Base-by-base conservation (phyloP, 2,797 vertebrate genomes). In the Anas bernieri region DNA sequence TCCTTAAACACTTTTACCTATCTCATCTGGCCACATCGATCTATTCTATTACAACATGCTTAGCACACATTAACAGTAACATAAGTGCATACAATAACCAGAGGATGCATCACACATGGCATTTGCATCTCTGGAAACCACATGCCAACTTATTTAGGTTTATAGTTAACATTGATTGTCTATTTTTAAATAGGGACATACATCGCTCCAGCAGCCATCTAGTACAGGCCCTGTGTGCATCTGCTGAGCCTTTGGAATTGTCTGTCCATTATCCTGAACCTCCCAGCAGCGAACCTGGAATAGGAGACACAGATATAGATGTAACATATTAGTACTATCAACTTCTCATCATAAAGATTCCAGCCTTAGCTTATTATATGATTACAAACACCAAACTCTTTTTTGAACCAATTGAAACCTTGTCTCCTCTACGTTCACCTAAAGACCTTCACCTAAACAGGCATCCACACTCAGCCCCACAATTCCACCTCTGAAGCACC, bases 231-330 rank as follows among this genome's bases (percentile, higher is more conserved):
- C 99, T 2, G 99, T 99, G 97, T 99, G 99, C 99, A 99, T 99
- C 97, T 99, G 99, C 96, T 99, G 99, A 86, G 99, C 99, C 97
- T 99, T 99, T 7, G 99, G 99, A 84, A 99, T 99, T 20, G 99
- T 99, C 96, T 99, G 99, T 20, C 99, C 99, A 1, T 98, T 99
- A 96, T 99, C 99, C 41, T 99, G 99, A 88, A 99, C 99, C 88
- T 99, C 99, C 99, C 99, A 99, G 97, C 99, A 99, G 68, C 99
- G 98, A 58, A 99, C 99, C 99, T 99, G 90, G 3, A 80, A 43
- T n/a, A 74, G 64, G 17, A 90, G 7, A 90, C 59, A 11, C 2
- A 3, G 4, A 46, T 14, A 30, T 1, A 81, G 35, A 54, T 13
- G 1, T 58, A 81, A 30, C 11, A 17, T 0, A 46, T 8, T 45